Percentiles rank a stretch among this genome's conserved stretches.
Conservation (phyloP, 2,797 vertebrate species). For the Mus caroli region DNA sequence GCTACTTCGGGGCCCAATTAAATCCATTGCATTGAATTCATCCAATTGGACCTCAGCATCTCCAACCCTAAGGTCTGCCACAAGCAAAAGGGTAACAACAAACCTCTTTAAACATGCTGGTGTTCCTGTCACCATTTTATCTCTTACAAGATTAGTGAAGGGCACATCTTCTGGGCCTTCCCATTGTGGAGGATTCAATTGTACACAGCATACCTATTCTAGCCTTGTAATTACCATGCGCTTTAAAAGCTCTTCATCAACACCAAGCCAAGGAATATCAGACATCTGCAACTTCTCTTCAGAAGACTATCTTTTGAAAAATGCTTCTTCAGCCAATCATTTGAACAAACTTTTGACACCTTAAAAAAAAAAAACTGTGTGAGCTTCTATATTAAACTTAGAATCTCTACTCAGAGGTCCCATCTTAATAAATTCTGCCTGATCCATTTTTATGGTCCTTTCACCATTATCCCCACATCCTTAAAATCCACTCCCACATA, state of each 20-base stretch:
- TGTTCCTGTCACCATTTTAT: neutral
- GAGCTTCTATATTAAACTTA: neutral
- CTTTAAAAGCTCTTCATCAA: neutral
- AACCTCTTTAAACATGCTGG: neutral
- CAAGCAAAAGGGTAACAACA: neutral
- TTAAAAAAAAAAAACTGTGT: neutral
- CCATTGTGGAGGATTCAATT: neutral
- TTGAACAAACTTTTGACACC: neutral
- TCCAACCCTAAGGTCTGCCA: neutral
- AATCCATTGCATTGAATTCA: too few relatives aligned
- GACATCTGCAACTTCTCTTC: neutral
- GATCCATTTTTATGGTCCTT: neutral
- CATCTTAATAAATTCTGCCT: neutral
- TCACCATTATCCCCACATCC: neutral
- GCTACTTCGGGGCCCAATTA: too few relatives aligned
- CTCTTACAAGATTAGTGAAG: neutral
- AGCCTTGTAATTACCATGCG: neutral
- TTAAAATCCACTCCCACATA: neutral
- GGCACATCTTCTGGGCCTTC: too few relatives aligned
- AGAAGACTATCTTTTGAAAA: neutral
- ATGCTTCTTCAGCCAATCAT: neutral
- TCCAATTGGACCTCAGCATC: too few relatives aligned
- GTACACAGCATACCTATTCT: neutral
- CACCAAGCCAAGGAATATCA: neutral
- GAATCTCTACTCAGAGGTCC: neutral